Base-by-base conservation (phyloP, 37 sponge, comb jelly and placozoan species). In the Trichoplax adhaerens region DNA sequence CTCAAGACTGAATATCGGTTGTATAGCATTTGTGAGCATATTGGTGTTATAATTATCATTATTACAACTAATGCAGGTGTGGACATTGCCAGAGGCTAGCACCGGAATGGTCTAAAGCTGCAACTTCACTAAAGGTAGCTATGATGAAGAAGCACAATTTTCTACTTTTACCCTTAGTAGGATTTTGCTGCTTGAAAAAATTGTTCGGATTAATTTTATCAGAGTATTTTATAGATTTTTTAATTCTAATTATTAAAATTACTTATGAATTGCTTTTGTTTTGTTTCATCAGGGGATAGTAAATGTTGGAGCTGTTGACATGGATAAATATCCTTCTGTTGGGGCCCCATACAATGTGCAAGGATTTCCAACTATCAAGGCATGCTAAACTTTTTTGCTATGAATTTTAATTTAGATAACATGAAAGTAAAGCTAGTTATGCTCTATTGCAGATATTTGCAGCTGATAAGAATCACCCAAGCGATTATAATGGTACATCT, bases 21-120 rank as follows among this genome's bases (percentile, higher is more conserved):
- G 29, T 0, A 29, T 29, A 29, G 29, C 29, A 29, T 29, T 29
- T 29, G 29, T 29, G 29, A 29, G 29, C 29, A 29, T 29, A 29
- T 29, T 29, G 29, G 29, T 29, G 29, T 29, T 29, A 29, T 29
- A 29, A 29, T 29, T 29, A 29, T 29, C 29, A 29, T 29, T 29
- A 29, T 29, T 29, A 29, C 29, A 29, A 29, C 53, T 73, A 50
- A 55, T 55, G 51, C 62, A 94, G 94, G 94, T 97, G 99, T 79
- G 99, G 99, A 48, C 99, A 97, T 78, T 97, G 99, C 63, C 84
- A 89, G 76, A 60, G 78, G 0, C 79, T 97, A 5, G 87, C 84
- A 55, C 94, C 94, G 0, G 99, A 88, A 68, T 97, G 88, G 84
- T 89, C 91, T 79, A 97, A 97, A 76, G 93, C 94, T n/a, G 87